These are phyloP conservation scores for Anas flavirostris DNA, from an alignment of 2,797 vertebrate genomes.

Conservation along the genomic window DNA sequence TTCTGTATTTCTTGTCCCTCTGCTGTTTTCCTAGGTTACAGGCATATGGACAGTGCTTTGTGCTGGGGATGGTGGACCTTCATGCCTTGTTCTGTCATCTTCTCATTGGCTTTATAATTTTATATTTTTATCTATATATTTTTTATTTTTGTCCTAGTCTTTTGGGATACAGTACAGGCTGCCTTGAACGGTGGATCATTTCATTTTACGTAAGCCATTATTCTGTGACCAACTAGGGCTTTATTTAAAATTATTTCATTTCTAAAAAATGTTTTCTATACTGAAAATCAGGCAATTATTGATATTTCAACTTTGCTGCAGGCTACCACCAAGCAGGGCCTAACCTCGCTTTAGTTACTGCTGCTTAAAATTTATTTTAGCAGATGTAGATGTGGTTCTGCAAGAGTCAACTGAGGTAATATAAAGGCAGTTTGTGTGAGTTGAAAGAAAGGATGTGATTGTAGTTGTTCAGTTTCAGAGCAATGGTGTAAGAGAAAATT, in stretches of 20 bases:
- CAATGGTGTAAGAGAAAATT: slow-evolving; percentile 32
- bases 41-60: background rate
- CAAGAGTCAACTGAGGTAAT: background rate
- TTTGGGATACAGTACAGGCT: background rate
- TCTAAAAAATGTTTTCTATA: background rate
- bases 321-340: background rate
- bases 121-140: no score
- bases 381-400: background rate
- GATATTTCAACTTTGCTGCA: background rate
- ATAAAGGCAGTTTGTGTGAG: background rate
- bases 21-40: background rate
- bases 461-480: slow-evolving; percentile 31
- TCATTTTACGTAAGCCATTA: background rate
- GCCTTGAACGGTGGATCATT: background rate
- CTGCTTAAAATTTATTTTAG: slow-evolving; percentile 5
- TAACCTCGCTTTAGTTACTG: background rate
- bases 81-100: background rate
- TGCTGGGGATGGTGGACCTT: background rate
- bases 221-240: background rate
- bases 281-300: background rate
- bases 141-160: background rate
- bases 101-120: background rate
- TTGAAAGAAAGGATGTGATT: background rate
- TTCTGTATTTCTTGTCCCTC: background rate
- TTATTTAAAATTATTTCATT: background rate